Base-by-base conservation (phyloP, 1,140 invertebrate species). In the Forficula auricularia region DNA sequence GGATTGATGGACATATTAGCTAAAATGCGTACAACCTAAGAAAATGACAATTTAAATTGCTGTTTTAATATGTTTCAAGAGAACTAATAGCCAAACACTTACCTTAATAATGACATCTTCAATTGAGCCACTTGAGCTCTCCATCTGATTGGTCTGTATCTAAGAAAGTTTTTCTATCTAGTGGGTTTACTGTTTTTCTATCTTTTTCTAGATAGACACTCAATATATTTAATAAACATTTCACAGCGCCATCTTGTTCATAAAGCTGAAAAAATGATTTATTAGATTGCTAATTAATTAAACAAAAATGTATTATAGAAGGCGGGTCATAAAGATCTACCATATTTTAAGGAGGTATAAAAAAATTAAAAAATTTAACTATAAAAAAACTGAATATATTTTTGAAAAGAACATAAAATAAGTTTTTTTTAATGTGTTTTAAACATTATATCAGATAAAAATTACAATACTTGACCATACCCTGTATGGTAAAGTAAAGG, bases 1-100 rank as follows among this genome's bases (percentile, higher is more conserved):
- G 74, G 64, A 59, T 76, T 76, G 31, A 82, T 73, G 30, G 74
- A 73, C 59, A 80, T 71, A 54, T 83, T 83, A 20, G 78, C 79
- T 36, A 82, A 61, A 3, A 82, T 73, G 16, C 79, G 60, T 10
- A 82, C 70, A 32, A 77, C 61, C 63, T 77, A 44, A 13, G 39
- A 43, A 36, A 15, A 32, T 38, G 45, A n/a, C n/a, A n/a, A 27
- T 27, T 6, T 6, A 27, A 36, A 19, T 4, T 36, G 34, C 18
- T 36, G 13, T 14, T 36, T 6, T 6, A 14, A 36, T 36, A 6
- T 36, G 4, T 36, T 19, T 36, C n/a, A 36, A 15, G n/a, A 36
- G n/a, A n/a, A 36, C 13, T 6, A 36, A 14, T 6, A 36, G 31
- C 31, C 13, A 36, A 14, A 36, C 18, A 15, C 32, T 55, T 55